Evolutionary conservation across 2,888 invertebrate genomes (phyloP).

Genomic region (Andrena fulva): DNA sequence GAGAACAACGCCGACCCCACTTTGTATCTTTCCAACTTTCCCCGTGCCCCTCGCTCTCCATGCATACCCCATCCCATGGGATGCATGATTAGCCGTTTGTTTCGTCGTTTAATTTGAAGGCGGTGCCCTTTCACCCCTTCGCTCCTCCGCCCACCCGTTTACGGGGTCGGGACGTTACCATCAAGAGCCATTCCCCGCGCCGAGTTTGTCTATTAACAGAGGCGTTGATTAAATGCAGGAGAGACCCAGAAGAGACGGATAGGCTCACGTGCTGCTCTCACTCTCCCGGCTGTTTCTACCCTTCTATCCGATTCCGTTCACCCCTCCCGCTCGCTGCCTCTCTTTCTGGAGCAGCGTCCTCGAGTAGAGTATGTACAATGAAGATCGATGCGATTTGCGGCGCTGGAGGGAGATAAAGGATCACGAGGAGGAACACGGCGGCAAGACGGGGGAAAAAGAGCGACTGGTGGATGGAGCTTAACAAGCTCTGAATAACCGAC

Average conservation of each 20-base stretch:
- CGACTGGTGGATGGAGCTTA: constrained; percentile 60
- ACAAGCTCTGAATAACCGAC: constrained; percentile 78
- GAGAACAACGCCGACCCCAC: constrained; percentile 51
- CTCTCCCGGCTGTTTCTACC: constrained; percentile 6
- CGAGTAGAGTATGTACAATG: constrained; percentile 74
- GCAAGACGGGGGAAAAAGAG: constrained; percentile 31
- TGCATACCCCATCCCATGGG: constrained; percentile 63
- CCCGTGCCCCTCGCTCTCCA: constrained; percentile 25
- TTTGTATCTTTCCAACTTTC: constrained; percentile 60
- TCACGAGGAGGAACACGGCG: constrained; percentile 18
- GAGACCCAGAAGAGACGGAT: constrained; percentile 72
- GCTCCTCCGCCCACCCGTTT: constrained; percentile 24
- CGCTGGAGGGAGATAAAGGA: constrained; percentile 47
- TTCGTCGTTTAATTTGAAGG: constrained; percentile 82
- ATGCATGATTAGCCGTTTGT: constrained; percentile 83
- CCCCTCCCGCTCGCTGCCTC: not conserved
- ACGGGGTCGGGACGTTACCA: constrained; percentile 64
- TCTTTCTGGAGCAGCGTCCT: constrained; percentile 3
- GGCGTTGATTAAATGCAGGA: constrained; percentile 82
- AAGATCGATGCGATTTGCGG: constrained; percentile 78
- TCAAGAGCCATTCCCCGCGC: constrained; percentile 80
- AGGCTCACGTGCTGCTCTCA: constrained; percentile 72
- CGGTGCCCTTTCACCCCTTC: constrained; percentile 68
- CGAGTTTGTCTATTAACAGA: constrained; percentile 83
- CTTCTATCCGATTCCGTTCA: constrained; percentile 1